Evolutionary conservation across 2,888 invertebrate genomes (phyloP).

Genomic region (Microctonus aethiopoides): DNA sequence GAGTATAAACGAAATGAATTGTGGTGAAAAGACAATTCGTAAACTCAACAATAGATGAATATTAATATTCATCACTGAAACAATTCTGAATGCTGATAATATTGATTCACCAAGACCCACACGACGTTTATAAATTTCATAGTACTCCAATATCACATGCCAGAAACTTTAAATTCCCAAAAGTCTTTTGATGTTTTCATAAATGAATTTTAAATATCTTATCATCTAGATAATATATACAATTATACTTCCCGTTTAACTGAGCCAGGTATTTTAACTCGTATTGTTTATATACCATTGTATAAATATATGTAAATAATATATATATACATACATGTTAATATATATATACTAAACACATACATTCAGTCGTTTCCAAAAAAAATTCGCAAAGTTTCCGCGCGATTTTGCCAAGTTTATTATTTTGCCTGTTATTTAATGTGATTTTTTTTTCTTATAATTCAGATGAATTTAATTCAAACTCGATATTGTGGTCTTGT

Average conservation of each 20-base stretch:
- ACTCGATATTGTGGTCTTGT: neutral
- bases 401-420: neutral
- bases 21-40: slow-evolving; percentile 55
- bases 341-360: neutral
- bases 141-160: neutral
- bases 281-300: neutral
- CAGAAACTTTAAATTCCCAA: slow-evolving; percentile 1
- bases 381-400: neutral
- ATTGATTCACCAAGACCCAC: neutral
- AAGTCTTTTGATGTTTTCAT: neutral
- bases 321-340: too few species aligned
- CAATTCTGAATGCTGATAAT: slow-evolving; percentile 5
- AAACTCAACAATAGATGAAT: slow-evolving; percentile 49
- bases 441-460: too few species aligned
- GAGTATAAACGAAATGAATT: slow-evolving; percentile 51
- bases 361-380: neutral
- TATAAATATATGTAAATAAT: too few species aligned
- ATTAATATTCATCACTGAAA: slow-evolving; percentile 3
- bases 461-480: neutral
- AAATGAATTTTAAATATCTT: neutral
- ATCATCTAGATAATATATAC: slow-evolving; percentile 1
- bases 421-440: neutral
- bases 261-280: neutral
- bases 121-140: neutral
- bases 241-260: neutral